These are phyloP conservation scores for Nibea coibor DNA, from an alignment of 2,113 vertebrate genomes.

Conservation along the genomic window DNA sequence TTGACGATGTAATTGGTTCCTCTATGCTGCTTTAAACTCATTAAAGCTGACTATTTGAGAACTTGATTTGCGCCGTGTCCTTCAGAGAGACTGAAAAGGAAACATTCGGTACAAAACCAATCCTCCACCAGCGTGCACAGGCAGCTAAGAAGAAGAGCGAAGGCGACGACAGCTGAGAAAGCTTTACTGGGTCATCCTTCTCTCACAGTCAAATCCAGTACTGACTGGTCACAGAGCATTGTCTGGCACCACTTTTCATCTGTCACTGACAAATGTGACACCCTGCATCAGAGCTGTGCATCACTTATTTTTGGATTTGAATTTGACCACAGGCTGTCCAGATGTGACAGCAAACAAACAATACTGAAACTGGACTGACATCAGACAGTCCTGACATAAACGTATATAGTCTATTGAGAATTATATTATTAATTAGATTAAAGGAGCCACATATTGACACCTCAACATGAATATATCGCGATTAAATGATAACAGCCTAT, in stretches of 20 bases:
- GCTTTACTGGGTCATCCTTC: conserved; percentile 19
- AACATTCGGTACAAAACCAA: conserved; percentile 15
- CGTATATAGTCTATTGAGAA: too few relatives aligned
- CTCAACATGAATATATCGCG: background rate
- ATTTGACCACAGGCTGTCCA: background rate
- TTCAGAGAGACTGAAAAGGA: conserved; percentile 50
- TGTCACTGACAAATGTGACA: conserved; percentile 23
- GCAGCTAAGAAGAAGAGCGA: background rate
- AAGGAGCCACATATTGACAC: background rate
- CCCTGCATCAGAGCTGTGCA: background rate
- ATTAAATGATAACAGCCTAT: background rate
- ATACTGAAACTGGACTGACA: background rate
- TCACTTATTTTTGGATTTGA: background rate
- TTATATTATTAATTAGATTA: background rate
- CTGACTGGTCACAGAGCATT: conserved; percentile 2
- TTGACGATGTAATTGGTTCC: conserved; percentile 62
- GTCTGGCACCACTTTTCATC: conserved; percentile 32
- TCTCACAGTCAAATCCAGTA: background rate
- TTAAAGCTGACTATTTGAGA: conserved; percentile 49
- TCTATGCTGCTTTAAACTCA: conserved; percentile 48
- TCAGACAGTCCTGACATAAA: background rate
- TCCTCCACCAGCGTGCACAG: background rate
- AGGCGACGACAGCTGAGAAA: background rate
- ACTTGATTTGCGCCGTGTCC: conserved; percentile 45
- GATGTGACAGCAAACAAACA: conserved; percentile 8